phyloP scores from a whole-genome alignment of 2,888 invertebrate species.

The Plemyria rubiginata region DNA sequence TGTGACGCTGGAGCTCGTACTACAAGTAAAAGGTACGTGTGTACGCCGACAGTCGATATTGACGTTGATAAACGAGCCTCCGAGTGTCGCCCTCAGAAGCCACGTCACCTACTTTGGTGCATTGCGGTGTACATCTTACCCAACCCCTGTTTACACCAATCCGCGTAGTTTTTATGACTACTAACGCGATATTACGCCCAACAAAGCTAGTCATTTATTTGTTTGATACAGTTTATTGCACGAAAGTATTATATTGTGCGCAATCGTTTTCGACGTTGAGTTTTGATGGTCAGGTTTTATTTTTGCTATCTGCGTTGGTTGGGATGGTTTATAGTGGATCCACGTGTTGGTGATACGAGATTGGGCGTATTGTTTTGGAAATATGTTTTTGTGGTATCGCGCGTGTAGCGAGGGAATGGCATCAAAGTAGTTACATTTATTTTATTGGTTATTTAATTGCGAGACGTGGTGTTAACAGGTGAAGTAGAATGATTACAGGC shows the following conservation, averaged over 20 bases:
- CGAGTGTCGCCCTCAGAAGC: conserved; percentile 79
- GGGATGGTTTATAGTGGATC: conserved; percentile 26
- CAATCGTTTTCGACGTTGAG: conserved; percentile 51
- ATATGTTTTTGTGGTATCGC: conserved; percentile 12
- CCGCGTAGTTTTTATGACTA: conserved; percentile 78
- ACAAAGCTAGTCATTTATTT: conserved; percentile 71
- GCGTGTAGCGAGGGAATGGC: neutral
- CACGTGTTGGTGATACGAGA: conserved; percentile 31
- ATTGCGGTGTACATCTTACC: conserved; percentile 76
- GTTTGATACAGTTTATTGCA: conserved; percentile 72
- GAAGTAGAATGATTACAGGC: no score
- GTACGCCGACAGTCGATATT: conserved; percentile 80
- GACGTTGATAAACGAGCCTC: conserved; percentile 83
- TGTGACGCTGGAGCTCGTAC: conserved; percentile 19
- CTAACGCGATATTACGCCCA: conserved; percentile 71
- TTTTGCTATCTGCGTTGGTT: conserved; percentile 37
- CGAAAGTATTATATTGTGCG: conserved; percentile 64
- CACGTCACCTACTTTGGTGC: conserved; percentile 82
- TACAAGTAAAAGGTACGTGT: conserved; percentile 65
- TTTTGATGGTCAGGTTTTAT: conserved; percentile 43
- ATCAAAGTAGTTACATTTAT: neutral
- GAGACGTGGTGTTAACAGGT: no score
- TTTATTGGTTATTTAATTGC: no score
- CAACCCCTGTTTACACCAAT: conserved; percentile 77
- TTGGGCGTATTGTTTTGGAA: conserved; percentile 16